phyloP scores from a whole-genome alignment of 2,888 invertebrate species.

The Cataglyphis altisquamis region DNA sequence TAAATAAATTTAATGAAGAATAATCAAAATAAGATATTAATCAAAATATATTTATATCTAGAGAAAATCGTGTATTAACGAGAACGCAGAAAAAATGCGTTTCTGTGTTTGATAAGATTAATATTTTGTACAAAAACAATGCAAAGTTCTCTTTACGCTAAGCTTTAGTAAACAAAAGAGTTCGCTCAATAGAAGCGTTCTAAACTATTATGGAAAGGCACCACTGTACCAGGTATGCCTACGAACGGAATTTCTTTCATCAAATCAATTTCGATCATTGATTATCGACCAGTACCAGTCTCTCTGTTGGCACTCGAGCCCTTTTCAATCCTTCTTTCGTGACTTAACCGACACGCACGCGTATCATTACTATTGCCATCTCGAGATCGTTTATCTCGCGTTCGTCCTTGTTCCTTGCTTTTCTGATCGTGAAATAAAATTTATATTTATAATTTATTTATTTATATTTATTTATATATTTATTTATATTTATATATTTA shows the following conservation, averaged over 20 bases:
- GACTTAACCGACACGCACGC: slow-evolving; percentile 37
- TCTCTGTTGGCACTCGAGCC: slow-evolving; percentile 63
- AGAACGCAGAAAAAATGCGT: not conserved
- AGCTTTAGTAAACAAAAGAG: not conserved
- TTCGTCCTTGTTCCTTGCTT: not conserved
- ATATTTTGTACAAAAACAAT: not conserved
- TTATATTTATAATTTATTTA: too few species aligned
- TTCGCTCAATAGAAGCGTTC: slow-evolving; percentile 33
- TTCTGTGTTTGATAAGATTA: not conserved
- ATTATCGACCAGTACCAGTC: slow-evolving; percentile 71
- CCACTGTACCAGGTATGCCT: slow-evolving; percentile 34
- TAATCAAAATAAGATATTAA: not conserved
- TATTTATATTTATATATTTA: too few species aligned
- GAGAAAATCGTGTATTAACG: not conserved
- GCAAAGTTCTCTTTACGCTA: not conserved
- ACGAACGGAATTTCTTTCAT: slow-evolving; percentile 41
- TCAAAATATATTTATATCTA: not conserved
- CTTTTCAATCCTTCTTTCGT: slow-evolving; percentile 63
- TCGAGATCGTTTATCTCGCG: slow-evolving; percentile 27
- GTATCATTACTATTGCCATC: slow-evolving; percentile 20
- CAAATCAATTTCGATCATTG: slow-evolving; percentile 63
- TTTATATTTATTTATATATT: too few species aligned
- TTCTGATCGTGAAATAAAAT: not conserved
- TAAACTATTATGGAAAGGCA: slow-evolving; percentile 31
- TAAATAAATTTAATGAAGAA: not conserved